Conservation (phyloP, 2,113 vertebrate species). For the Chaetops frenatus region DNA sequence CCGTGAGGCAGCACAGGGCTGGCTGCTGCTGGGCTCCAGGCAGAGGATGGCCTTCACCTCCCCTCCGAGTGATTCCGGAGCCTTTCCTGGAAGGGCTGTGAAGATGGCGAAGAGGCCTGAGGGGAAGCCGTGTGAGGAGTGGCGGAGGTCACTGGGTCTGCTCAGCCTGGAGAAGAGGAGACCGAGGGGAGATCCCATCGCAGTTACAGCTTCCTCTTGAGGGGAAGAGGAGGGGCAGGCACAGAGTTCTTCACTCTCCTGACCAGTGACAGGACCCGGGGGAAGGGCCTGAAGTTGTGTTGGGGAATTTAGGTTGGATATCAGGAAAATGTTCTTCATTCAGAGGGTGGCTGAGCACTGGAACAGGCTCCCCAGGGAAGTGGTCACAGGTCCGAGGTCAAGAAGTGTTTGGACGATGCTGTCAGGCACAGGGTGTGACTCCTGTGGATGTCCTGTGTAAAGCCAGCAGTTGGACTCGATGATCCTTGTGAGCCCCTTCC, state of each 20-base stretch:
- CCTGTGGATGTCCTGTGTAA: neutral
- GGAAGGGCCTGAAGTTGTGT: neutral
- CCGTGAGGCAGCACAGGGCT: neutral
- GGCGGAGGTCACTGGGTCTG: neutral
- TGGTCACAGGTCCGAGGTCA: neutral
- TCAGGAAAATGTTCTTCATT: neutral
- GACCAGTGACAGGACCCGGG: neutral
- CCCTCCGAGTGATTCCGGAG: neutral
- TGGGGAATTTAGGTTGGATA: neutral
- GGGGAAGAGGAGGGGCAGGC: neutral
- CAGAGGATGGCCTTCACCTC: neutral
- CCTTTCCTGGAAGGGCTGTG: neutral
- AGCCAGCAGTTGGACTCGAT: neutral
- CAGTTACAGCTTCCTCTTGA: neutral
- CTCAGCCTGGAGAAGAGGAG: neutral
- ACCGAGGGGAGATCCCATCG: neutral
- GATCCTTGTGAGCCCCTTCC: neutral
- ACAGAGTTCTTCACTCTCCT: no score
- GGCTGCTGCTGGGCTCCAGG: neutral
- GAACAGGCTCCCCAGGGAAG: neutral
- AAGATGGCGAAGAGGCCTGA: no score
- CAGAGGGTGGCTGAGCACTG: neutral
- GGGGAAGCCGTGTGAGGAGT: accelerated
- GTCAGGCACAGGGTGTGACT: neutral
- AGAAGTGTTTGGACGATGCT: accelerated